A percentile compares a stretch with the other conserved stretches of the same genome.
Evolutionary conservation across 2,113 vertebrate genomes (phyloP).

Genomic region (Lonchura striata): DNA sequence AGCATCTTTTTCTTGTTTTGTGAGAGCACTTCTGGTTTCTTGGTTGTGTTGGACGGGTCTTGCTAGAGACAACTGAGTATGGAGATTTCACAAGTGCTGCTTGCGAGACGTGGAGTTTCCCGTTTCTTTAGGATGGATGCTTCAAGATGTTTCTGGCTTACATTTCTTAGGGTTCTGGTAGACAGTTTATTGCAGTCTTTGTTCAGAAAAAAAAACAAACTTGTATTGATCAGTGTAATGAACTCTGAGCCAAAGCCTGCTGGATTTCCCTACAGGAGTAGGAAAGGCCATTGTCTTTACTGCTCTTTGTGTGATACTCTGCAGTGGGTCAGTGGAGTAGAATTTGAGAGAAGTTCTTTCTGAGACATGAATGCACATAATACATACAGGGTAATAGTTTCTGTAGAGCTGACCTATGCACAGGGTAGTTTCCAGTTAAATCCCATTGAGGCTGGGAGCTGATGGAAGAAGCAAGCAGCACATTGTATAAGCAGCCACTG

Average conservation of each 20-base stretch:
- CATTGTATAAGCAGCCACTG: accelerated
- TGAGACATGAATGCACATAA: background rate
- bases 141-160: background rate
- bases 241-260: background rate
- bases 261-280: background rate
- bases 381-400: background rate
- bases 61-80: accelerated
- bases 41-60: background rate
- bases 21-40: background rate
- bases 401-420: background rate
- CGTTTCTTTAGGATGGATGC: accelerated
- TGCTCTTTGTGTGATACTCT: background rate
- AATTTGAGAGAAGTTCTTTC: background rate
- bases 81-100: background rate
- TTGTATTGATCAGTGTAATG: background rate
- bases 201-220: background rate
- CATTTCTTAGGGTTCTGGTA: background rate
- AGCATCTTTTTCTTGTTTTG: background rate
- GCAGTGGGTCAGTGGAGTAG: background rate
- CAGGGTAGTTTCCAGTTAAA: background rate
- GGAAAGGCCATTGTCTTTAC: background rate
- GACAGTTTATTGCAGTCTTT: background rate
- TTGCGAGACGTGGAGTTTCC: accelerated
- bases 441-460: background rate
- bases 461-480: background rate